phyloP scores from a whole-genome alignment of 2,113 vertebrate genomes.

The Phalacrocorax pelagicus region DNA sequence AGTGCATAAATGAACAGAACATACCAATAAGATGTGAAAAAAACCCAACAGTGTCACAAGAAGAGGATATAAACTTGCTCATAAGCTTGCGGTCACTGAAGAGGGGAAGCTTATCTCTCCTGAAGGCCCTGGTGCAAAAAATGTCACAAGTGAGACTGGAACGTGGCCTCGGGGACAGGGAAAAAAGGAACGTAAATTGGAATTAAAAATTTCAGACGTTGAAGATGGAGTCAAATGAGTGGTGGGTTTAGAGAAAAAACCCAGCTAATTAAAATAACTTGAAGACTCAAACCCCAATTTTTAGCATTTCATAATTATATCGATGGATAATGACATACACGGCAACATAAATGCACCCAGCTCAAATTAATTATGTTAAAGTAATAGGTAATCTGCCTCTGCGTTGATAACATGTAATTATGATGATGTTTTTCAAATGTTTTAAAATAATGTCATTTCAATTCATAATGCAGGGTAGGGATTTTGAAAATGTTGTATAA shows the following conservation, averaged over 20 bases:
- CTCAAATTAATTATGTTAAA: conserved; percentile 69
- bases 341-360: conserved; percentile 44
- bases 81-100: background rate
- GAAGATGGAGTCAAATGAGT: background rate
- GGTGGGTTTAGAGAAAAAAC: background rate
- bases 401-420: conserved; percentile 71
- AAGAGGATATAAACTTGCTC: background rate
- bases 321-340: conserved; percentile 55
- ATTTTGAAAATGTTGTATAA: background rate
- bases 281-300: conserved; percentile 18
- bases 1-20: background rate
- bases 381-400: conserved; percentile 64
- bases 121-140: background rate
- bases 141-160: background rate
- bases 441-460: conserved; percentile 67
- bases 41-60: accelerated
- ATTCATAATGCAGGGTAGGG: conserved; percentile 47
- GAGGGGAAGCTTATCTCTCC: background rate
- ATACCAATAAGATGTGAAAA: background rate
- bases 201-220: background rate
- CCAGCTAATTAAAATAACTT: conserved; percentile 32
- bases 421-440: conserved; percentile 55
- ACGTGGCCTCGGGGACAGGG: background rate
- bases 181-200: background rate
- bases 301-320: conserved; percentile 48